These are phyloP conservation scores for Drosophila simulans DNA, from an alignment of 1,140 invertebrate species.

Conservation along the genomic window DNA sequence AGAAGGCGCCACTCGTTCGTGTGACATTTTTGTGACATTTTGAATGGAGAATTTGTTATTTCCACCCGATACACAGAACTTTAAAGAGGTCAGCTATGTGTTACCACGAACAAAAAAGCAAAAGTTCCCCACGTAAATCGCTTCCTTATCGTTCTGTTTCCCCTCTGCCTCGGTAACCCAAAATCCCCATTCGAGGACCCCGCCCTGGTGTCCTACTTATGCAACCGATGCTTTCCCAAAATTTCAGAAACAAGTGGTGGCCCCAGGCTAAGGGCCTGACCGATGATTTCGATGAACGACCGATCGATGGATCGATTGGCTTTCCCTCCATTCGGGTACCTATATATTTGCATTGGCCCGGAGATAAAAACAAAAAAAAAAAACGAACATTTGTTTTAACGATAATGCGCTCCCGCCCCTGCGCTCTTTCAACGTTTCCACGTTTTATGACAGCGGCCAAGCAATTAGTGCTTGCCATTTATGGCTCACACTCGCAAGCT, in stretches of 20 bases:
- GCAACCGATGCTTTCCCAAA: conserved; percentile 35
- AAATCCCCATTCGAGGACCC: conserved; percentile 33
- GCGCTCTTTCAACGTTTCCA: conserved; percentile 23
- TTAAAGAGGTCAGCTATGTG: conserved; percentile 29
- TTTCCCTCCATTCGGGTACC: conserved; percentile 23
- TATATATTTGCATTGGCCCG: conserved; percentile 37
- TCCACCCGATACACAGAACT: conserved; percentile 8
- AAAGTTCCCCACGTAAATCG: conserved; percentile 32
- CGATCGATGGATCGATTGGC: conserved; percentile 27
- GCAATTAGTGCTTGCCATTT: conserved; percentile 41
- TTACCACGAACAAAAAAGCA: neutral
- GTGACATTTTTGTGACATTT: conserved; percentile 41
- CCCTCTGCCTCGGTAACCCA: conserved; percentile 29
- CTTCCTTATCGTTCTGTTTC: conserved; percentile 3
- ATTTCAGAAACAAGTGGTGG: conserved; percentile 20
- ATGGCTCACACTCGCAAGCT: neutral
- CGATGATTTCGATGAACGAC: conserved; percentile 33
- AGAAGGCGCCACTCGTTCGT: conserved; percentile 13
- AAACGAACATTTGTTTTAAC: conserved; percentile 40
- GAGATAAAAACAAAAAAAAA: neutral
- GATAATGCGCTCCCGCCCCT: conserved; percentile 20
- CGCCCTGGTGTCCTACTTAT: conserved; percentile 48
- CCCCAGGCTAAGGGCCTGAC: conserved; percentile 32
- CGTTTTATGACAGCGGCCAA: conserved; percentile 20
- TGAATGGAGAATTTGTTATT: conserved; percentile 40